phyloP scores from a whole-genome alignment of 2,888 invertebrate genomes.

The Balanococcus diminutus region DNA sequence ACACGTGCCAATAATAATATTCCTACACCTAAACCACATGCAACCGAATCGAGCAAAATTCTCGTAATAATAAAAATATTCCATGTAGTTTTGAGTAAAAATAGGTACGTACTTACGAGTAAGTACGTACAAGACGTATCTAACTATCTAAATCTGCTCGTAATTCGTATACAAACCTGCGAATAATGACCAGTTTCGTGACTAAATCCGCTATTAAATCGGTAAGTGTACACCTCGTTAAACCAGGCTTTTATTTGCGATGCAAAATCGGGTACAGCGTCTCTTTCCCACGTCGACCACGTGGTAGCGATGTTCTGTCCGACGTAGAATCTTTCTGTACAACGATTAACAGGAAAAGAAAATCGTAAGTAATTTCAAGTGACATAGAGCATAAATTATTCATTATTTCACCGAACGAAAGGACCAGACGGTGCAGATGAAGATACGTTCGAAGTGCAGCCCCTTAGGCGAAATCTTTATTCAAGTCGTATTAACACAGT shows the following conservation, averaged over 20 bases:
- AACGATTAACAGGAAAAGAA: neutral
- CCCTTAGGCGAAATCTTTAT: too few species aligned
- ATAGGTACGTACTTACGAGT: neutral
- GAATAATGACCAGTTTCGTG: conserved; percentile 82
- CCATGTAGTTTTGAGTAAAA: too few species aligned
- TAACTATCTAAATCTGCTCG: neutral
- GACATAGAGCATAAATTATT: too few species aligned
- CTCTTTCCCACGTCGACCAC: conserved; percentile 75
- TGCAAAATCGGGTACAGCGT: conserved; percentile 73
- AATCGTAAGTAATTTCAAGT: too few species aligned
- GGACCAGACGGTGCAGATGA: too few species aligned
- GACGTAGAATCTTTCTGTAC: conserved; percentile 69
- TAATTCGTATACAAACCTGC: conserved; percentile 67
- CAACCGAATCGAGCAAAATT: neutral
- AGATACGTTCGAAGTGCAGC: too few species aligned
- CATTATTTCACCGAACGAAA: too few species aligned
- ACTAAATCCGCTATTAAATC: conserved; percentile 68
- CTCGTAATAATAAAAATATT: too few species aligned
- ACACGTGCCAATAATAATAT: neutral
- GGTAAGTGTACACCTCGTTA: conserved; percentile 72
- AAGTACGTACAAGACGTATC: neutral
- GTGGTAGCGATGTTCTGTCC: conserved; percentile 86
- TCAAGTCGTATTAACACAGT: too few species aligned
- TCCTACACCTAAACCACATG: neutral
- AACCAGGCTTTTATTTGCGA: conserved; percentile 82